Conservation (phyloP, 2,888 invertebrate species). For the Agrilus cyanescens region DNA sequence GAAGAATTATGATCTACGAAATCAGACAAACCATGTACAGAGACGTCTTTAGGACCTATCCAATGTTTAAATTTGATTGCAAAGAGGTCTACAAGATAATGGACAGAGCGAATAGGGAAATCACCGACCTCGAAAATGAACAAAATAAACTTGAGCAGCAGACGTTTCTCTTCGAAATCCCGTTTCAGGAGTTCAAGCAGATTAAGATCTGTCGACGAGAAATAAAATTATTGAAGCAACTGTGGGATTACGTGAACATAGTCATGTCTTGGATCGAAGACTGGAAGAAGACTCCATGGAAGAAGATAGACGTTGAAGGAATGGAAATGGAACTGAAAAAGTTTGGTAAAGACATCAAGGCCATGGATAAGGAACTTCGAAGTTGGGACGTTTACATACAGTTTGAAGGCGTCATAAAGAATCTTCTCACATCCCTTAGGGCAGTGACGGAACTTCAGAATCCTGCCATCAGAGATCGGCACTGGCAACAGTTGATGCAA, state of each 20-base stretch:
- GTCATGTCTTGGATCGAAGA: slow-evolving; percentile 73
- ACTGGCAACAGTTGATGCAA: slow-evolving; percentile 89
- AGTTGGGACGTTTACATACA: slow-evolving; percentile 67
- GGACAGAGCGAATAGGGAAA: slow-evolving; percentile 55
- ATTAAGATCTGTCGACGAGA: slow-evolving; percentile 66
- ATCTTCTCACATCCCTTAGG: slow-evolving; percentile 83
- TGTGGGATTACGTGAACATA: slow-evolving; percentile 84
- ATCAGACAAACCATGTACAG: slow-evolving; percentile 65
- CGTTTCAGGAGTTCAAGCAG: slow-evolving; percentile 69
- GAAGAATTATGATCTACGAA: slow-evolving; percentile 70
- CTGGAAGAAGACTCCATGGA: slow-evolving; percentile 92
- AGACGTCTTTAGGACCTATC: slow-evolving; percentile 52
- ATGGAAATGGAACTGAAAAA: slow-evolving; percentile 94
- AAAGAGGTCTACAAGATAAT: slow-evolving; percentile 54
- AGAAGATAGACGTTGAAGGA: slow-evolving; percentile 83
- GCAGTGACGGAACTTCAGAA: slow-evolving; percentile 91
- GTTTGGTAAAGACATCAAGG: slow-evolving; percentile 72
- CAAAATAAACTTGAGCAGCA: slow-evolving; percentile 57
- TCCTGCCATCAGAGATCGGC: slow-evolving; percentile 84
- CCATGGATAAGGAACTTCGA: slow-evolving; percentile 70
- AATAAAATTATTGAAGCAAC: slow-evolving; percentile 59
- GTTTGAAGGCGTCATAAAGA: slow-evolving; percentile 73
- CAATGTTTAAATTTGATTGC: slow-evolving; percentile 52
- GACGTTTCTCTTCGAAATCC: slow-evolving; percentile 74
- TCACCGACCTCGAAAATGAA: slow-evolving; percentile 55